A percentile compares a stretch with the other conserved stretches of the same genome.
These are phyloP conservation scores for Epinotia bilunana DNA, from an alignment of 2,888 invertebrate genomes.

Conservation along the genomic window DNA sequence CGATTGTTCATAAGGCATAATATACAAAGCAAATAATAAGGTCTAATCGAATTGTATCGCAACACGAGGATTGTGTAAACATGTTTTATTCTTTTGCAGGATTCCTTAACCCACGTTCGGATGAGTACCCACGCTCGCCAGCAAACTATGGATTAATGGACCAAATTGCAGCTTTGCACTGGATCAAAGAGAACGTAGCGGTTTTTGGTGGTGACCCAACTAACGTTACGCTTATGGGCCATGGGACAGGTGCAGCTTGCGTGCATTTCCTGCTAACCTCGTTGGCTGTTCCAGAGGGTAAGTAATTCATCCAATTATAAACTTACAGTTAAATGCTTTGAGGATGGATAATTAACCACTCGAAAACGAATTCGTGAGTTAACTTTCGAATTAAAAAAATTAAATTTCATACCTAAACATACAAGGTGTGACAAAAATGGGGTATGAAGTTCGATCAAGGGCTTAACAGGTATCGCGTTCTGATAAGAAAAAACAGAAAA, in stretches of 20 bases:
- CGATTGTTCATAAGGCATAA: background rate
- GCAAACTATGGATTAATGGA: constrained; percentile 99
- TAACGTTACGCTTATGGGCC: constrained; percentile 97
- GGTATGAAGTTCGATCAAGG: too few species aligned
- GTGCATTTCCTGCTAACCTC: constrained; percentile 98
- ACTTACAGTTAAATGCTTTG: background rate
- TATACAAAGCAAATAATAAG: background rate
- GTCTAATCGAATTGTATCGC: background rate
- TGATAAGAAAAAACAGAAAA: too few species aligned
- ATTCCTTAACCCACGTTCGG: constrained; percentile 94
- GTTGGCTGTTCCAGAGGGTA: constrained; percentile 96
- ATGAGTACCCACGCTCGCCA: constrained; percentile 92
- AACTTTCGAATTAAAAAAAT: too few species aligned
- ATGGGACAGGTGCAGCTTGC: constrained; percentile 98
- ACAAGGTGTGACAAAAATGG: too few species aligned
- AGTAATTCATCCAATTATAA: constrained; percentile 56
- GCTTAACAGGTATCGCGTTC: too few species aligned
- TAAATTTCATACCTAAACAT: too few species aligned
- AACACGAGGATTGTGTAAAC: background rate
- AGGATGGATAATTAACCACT: too few species aligned
- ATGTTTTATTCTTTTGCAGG: constrained; percentile 82
- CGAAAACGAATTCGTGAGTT: too few species aligned
- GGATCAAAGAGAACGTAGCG: constrained; percentile 98
- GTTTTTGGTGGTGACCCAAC: constrained; percentile 97
- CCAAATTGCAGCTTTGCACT: constrained; percentile 97